Conservation (phyloP, 1,140 invertebrate species). For the Camponotus pennsylvanicus region DNA sequence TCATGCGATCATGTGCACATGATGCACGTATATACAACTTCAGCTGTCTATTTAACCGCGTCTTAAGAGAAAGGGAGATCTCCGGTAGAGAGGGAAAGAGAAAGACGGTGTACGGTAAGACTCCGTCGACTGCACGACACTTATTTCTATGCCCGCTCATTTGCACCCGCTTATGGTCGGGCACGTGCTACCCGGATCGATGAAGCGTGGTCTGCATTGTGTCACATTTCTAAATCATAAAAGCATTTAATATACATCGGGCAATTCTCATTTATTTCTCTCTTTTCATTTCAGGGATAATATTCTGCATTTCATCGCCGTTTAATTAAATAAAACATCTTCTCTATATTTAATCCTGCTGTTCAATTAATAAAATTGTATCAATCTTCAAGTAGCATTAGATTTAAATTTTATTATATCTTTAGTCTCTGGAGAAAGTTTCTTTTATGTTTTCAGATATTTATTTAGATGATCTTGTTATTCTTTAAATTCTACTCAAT, state of each 20-base stretch:
- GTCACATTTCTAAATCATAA: conserved; percentile 13
- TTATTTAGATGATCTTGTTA: too few species aligned
- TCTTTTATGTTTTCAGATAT: too few species aligned
- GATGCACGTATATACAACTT: conserved; percentile 65
- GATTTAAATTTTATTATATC: too few species aligned
- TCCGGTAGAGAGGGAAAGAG: background rate
- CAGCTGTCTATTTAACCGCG: conserved; percentile 79
- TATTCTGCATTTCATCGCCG: background rate
- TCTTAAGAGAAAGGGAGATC: conserved; percentile 55
- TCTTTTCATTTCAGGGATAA: background rate
- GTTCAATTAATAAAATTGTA: background rate
- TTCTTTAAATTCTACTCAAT: background rate
- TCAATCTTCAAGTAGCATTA: background rate
- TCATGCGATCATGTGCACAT: background rate
- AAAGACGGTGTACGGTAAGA: background rate
- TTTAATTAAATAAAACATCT: background rate
- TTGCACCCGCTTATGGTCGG: conserved; percentile 74
- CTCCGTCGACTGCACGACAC: conserved; percentile 67
- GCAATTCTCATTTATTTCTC: conserved; percentile 11
- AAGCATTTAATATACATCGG: background rate
- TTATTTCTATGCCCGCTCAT: conserved; percentile 77
- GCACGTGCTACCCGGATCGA: conserved; percentile 78
- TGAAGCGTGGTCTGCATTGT: conserved; percentile 44
- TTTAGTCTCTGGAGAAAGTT: too few species aligned
- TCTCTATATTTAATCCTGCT: background rate